Conservation (phyloP, 2,797 vertebrate species). For the Spinibarbus caldwelli region DNA sequence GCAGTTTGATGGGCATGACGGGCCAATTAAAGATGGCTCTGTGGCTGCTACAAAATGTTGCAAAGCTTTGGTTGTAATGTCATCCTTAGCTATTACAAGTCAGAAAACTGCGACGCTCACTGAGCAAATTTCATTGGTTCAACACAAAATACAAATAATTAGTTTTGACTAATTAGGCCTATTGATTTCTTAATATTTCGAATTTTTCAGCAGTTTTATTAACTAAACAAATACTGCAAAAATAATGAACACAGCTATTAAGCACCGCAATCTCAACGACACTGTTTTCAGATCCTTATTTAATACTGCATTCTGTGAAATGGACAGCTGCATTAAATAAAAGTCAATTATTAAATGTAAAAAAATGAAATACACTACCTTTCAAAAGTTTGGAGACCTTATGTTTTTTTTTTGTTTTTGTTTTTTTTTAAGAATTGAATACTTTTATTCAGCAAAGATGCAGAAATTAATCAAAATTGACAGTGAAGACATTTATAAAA, state of each 20-base stretch:
- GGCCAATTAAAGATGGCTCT: conserved; percentile 20
- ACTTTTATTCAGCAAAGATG: background rate
- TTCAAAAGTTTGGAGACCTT: background rate
- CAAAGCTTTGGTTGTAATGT: background rate
- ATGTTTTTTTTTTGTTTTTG: no score
- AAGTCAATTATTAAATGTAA: background rate
- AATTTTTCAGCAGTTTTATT: background rate
- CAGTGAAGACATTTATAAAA: background rate
- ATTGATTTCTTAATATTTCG: background rate
- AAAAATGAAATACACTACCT: background rate
- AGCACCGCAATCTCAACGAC: background rate
- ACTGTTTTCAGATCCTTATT: background rate
- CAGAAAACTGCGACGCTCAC: background rate
- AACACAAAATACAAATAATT: background rate
- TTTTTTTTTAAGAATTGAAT: no score
- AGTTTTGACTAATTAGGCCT: background rate
- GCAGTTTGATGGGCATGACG: conserved; percentile 31
- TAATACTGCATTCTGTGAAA: background rate
- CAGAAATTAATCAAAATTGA: background rate
- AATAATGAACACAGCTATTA: background rate
- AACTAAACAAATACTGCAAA: background rate
- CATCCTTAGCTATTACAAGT: background rate
- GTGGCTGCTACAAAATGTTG: conserved; percentile 9
- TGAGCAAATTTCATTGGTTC: background rate
- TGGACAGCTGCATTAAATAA: background rate